phyloP scores from a whole-genome alignment of 2,888 invertebrate genomes.

The Thumatha senex region DNA sequence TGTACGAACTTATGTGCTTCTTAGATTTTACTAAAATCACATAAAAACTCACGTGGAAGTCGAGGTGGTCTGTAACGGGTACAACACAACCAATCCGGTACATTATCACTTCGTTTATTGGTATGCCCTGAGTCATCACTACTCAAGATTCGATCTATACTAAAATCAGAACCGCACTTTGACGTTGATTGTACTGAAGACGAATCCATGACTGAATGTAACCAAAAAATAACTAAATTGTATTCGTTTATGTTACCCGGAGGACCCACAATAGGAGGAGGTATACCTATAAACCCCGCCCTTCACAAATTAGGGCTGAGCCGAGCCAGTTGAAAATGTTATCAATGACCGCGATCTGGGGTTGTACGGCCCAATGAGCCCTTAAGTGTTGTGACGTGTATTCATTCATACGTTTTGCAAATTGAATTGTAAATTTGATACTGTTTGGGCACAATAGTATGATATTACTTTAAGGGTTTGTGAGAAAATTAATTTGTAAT shows the following conservation, averaged over 20 bases:
- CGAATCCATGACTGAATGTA: constrained; percentile 55
- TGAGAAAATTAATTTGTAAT: constrained; percentile 79
- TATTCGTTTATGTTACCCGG: constrained; percentile 34
- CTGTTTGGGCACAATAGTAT: constrained; percentile 76
- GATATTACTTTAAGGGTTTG: constrained; percentile 81
- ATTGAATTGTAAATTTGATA: constrained; percentile 73
- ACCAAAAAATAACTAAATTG: constrained; percentile 23
- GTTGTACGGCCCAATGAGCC: constrained; percentile 59
- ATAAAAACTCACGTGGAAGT: constrained; percentile 83
- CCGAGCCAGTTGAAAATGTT: constrained; percentile 46
- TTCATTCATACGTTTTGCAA: constrained; percentile 67
- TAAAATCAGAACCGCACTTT: constrained; percentile 80
- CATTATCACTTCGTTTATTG: constrained; percentile 34
- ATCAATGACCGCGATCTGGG: constrained; percentile 61
- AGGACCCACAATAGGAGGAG: constrained; percentile 40
- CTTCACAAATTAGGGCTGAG: constrained; percentile 18
- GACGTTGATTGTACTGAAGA: constrained; percentile 58
- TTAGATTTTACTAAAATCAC: not conserved
- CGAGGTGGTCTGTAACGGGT: constrained; percentile 89
- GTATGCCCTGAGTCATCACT: constrained; percentile 49
- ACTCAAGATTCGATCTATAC: constrained; percentile 85
- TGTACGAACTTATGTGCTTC: too few relatives aligned
- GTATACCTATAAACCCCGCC: constrained; percentile 51
- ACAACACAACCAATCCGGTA: constrained; percentile 86
- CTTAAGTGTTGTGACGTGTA: constrained; percentile 74